Evolutionary conservation across 2,113 vertebrate species (phyloP).

Genomic region (Gadus macrocephalus): DNA sequence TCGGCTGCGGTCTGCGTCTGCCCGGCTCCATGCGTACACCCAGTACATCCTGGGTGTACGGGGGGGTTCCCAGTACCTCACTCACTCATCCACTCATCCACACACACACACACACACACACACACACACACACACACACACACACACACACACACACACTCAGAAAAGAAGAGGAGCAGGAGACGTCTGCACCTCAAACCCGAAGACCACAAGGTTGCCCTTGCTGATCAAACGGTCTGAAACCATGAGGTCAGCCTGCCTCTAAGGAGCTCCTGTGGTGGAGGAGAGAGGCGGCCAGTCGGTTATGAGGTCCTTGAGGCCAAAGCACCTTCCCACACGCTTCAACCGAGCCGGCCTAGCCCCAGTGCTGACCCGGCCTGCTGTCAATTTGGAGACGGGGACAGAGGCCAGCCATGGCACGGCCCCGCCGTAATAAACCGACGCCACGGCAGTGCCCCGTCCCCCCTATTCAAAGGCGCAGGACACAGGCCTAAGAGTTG

Average conservation of each 20-base stretch:
- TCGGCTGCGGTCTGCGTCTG: not conserved
- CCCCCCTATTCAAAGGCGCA: slow-evolving; percentile 20
- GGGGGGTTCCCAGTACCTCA: not conserved
- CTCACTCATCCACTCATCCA: too few species aligned
- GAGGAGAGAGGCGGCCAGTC: not conserved
- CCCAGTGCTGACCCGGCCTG: slow-evolving; percentile 42
- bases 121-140: slow-evolving; percentile 15
- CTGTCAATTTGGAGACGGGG: slow-evolving; percentile 41
- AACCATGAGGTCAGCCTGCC: not conserved
- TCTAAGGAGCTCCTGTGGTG: slow-evolving; percentile 7
- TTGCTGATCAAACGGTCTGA: slow-evolving; percentile 11
- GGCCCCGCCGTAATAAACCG: slow-evolving; percentile 42
- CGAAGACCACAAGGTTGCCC: not conserved
- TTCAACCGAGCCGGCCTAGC: slow-evolving; percentile 28
- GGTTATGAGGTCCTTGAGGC: slow-evolving; percentile 31
- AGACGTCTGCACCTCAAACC: not conserved
- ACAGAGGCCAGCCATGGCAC: slow-evolving; percentile 28
- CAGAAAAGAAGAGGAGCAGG: too few species aligned
- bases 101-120: too few species aligned
- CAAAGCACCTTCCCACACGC: slow-evolving; percentile 17
- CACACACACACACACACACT: not conserved
- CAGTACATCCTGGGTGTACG: too few species aligned
- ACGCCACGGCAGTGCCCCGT: slow-evolving; percentile 21
- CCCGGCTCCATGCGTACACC: not conserved
- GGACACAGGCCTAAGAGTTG: slow-evolving; percentile 10